Evolutionary conservation across 2,888 invertebrate species (phyloP).

Genomic region (Trissolcus brochymenae): DNA sequence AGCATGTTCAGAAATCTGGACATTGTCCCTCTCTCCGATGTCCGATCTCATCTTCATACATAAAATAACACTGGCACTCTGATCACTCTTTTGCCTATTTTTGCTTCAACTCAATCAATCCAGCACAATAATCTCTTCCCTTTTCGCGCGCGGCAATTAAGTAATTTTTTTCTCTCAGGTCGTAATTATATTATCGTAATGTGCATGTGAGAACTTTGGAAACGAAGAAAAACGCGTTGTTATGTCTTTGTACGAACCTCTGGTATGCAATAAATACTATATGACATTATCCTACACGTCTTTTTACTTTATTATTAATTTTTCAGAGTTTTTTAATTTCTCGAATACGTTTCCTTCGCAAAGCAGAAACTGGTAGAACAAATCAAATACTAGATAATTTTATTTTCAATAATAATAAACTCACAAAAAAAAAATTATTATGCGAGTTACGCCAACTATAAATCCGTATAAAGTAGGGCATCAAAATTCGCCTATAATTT

Average conservation of each 20-base stretch:
- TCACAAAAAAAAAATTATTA: no score
- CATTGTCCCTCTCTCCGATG: constrained; percentile 18
- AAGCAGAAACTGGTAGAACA: neutral
- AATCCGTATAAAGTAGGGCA: no score
- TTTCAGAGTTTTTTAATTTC: neutral
- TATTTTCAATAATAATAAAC: no score
- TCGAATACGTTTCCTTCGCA: neutral
- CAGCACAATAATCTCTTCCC: constrained; percentile 26
- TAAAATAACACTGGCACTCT: neutral
- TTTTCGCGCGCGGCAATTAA: constrained; percentile 31
- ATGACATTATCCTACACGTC: constrained; percentile 62
- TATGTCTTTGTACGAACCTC: constrained; percentile 72
- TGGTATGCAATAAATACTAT: constrained; percentile 70
- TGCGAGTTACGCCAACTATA: no score
- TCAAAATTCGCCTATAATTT: no score
- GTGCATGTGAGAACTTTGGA: constrained; percentile 61
- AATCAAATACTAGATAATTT: neutral
- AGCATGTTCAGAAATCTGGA: constrained; percentile 1
- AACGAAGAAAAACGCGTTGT: constrained; percentile 65
- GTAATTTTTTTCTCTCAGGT: constrained; percentile 6
- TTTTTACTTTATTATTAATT: no score
- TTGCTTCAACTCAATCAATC: neutral
- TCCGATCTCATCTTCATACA: constrained; percentile 20
- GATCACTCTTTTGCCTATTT: constrained; percentile 7
- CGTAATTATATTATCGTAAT: constrained; percentile 59